Percentiles rank a stretch among this genome's conserved stretches.
These are phyloP conservation scores for Diadegma fenestrale DNA, from an alignment of 2,888 invertebrate species.

Conservation along the genomic window DNA sequence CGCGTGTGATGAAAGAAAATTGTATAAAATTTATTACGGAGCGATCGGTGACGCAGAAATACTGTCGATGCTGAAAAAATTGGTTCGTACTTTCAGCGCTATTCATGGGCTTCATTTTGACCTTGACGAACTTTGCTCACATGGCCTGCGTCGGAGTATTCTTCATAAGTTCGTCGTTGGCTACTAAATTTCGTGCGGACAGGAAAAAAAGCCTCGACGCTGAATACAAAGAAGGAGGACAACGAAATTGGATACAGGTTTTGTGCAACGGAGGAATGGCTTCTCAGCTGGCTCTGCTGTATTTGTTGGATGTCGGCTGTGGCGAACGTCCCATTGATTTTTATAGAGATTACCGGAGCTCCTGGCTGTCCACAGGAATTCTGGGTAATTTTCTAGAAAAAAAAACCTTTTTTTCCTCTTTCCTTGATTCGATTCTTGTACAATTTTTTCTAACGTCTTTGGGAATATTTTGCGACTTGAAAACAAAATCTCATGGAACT, in stretches of 20 bases:
- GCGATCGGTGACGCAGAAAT: background rate
- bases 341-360: slow-evolving; percentile 90
- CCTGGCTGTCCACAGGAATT: slow-evolving; percentile 93
- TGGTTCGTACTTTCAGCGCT: slow-evolving; percentile 85
- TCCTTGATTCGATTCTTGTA: background rate
- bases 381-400: slow-evolving; percentile 86
- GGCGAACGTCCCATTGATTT: slow-evolving; percentile 93
- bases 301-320: slow-evolving; percentile 92
- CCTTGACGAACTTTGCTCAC: slow-evolving; percentile 92
- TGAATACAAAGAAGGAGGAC: slow-evolving; percentile 94
- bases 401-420: background rate
- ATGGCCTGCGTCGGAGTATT: slow-evolving; percentile 90
- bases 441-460: background rate
- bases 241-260: slow-evolving; percentile 95
- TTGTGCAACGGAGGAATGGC: slow-evolving; percentile 96
- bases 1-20: background rate
- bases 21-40: background rate
- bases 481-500: background rate
- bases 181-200: slow-evolving; percentile 90
- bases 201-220: slow-evolving; percentile 90
- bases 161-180: slow-evolving; percentile 92
- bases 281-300: slow-evolving; percentile 91
- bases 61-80: background rate
- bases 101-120: slow-evolving; percentile 91
- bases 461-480: background rate